A percentile compares a stretch with the other conserved stretches of the same genome.
Evolutionary conservation across 2,797 vertebrate genomes (phyloP).

Genomic region (Prunella strophiata): DNA sequence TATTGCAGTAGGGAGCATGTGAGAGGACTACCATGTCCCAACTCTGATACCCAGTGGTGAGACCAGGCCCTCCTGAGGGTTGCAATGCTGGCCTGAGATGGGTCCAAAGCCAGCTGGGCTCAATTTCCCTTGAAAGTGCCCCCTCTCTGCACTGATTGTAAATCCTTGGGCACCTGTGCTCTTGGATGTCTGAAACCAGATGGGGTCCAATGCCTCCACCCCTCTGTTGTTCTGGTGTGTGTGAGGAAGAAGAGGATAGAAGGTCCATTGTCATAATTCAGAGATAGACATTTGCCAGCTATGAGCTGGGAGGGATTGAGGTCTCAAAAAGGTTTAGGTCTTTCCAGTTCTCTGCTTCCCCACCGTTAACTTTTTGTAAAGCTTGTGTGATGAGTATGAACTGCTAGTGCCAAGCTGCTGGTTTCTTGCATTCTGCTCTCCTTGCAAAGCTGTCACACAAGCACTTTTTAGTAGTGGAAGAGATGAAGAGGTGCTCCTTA

Average conservation of each 20-base stretch:
- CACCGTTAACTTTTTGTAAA: background rate
- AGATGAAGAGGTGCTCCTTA: background rate
- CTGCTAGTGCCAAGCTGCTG: background rate
- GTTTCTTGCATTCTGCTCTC: background rate
- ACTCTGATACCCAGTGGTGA: background rate
- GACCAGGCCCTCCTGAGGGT: background rate
- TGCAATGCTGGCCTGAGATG: background rate
- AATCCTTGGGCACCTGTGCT: background rate
- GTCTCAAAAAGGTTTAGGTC: background rate
- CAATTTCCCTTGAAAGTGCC: background rate
- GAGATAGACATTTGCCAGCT: accelerated
- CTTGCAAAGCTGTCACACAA: background rate
- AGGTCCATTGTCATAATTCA: background rate
- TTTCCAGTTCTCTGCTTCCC: background rate
- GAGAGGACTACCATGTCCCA: background rate
- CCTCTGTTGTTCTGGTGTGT: background rate
- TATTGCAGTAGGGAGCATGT: accelerated
- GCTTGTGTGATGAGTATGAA: background rate
- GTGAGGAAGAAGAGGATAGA: background rate
- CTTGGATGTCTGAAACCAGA: background rate
- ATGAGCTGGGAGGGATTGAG: background rate
- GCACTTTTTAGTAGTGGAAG: background rate
- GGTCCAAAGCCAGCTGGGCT: background rate
- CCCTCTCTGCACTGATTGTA: background rate
- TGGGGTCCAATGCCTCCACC: background rate